phyloP scores from a whole-genome alignment of 1,140 invertebrate species.

The Halictus rubicundus region DNA sequence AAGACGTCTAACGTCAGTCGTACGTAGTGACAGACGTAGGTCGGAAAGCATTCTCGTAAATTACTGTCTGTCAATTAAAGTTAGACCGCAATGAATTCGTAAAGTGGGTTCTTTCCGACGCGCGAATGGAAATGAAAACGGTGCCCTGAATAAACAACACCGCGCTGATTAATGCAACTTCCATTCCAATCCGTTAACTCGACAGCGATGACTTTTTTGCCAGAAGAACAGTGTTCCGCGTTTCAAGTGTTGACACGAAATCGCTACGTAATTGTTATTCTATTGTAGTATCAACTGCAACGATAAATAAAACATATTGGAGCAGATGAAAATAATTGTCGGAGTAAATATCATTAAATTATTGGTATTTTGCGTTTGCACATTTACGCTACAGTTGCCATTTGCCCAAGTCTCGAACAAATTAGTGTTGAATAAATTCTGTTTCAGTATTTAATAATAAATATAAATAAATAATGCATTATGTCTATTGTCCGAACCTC shows the following conservation, averaged over 20 bases:
- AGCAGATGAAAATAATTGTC: neutral
- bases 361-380: neutral
- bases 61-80: conserved; percentile 39
- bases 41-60: conserved; percentile 13
- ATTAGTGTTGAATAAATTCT: too few relatives aligned
- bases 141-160: conserved; percentile 23
- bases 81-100: conserved; percentile 5
- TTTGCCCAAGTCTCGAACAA: too few relatives aligned
- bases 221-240: neutral
- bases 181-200: neutral
- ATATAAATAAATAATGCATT: too few relatives aligned
- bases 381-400: too few relatives aligned
- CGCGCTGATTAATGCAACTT: conserved; percentile 30
- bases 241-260: neutral
- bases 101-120: conserved; percentile 6
- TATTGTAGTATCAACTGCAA: neutral
- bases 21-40: conserved; percentile 4
- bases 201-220: neutral
- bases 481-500: too few relatives aligned
- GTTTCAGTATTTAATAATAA: too few relatives aligned
- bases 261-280: neutral
- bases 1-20: conserved; percentile 24
- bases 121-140: neutral
- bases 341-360: neutral
- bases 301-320: neutral